Evolutionary conservation across 2,113 vertebrate genomes (phyloP), one percentile per base, ranked within the genome.

Genomic region (Notiomystis cincta): DNA sequence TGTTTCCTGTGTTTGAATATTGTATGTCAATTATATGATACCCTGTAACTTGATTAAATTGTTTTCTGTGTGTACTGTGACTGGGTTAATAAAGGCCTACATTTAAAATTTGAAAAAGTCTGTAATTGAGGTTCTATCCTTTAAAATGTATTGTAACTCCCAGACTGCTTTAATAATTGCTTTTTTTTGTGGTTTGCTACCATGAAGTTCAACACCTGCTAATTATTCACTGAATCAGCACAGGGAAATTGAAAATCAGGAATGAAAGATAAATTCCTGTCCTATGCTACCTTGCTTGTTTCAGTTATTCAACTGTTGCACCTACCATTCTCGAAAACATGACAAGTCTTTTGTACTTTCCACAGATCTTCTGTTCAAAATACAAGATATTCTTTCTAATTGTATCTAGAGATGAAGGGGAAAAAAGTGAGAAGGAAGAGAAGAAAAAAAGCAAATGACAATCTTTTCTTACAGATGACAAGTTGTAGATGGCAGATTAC

Each of bases 281-380:
- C n/a, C 53, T 84, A 13, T 77, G n/a, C 44, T 90, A 82, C 83
- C 48, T 87, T 53, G 75, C n/a, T 85, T 8, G 16, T 83, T 97
- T 95, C 51, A 80, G 3, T 82, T 95, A 73, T 92, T 93, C 54
- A 66, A 97, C 92, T 97, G 50, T 82, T 93, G 48, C 14, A 54
- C 25, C 4, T 60, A 87, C 9, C 33, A 91, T 87, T 93, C 88
- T 90, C 57, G 42, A 82, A 92, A 89, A 54, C 12, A 15, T 75
- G 50, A 91, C 38, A 82, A 57, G 86, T 89, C 21, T 90, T 97
- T 93, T 57, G n/a, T 48, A 79, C 24, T 75, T 93, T 33, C 20
- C 30, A 85, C 15, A 62, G n/a, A 42, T 82, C 86, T 40, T 90
- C 69, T 88, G 70, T 24, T 95, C n/a, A 93, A 24, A 93, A 51